Evolutionary conservation across 53 echinoderm and acorn worm species (phyloP).

Genomic region (Zoroaster sp.): DNA sequence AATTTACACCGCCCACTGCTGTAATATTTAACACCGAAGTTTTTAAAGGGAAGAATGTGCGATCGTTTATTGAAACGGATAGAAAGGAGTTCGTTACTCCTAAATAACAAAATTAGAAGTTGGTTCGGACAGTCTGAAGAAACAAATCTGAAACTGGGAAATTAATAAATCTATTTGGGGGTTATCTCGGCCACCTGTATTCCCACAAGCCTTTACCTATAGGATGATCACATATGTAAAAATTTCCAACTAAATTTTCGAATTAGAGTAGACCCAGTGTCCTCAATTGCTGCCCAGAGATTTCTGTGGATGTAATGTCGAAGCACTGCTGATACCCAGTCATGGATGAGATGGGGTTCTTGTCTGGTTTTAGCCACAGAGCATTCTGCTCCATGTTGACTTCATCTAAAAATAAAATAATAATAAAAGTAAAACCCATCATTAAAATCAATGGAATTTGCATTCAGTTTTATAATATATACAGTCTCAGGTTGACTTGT

Average conservation of each 20-base stretch:
- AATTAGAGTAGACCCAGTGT: neutral
- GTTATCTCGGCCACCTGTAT: neutral
- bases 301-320: constrained; percentile 27
- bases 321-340: constrained; percentile 34
- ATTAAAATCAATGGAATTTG: neutral
- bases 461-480: neutral
- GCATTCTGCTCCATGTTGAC: constrained; percentile 41
- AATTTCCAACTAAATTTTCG: neutral
- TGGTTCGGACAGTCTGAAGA: too few relatives aligned
- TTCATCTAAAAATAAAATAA: neutral
- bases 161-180: too few relatives aligned
- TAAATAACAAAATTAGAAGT: too few relatives aligned
- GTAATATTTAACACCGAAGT: too few relatives aligned
- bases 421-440: neutral
- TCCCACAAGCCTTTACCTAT: constrained; percentile 26
- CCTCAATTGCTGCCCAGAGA: constrained; percentile 49
- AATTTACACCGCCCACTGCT: too few relatives aligned
- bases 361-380: constrained; percentile 18
- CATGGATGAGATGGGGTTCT: constrained; percentile 26
- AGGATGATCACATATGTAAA: constrained; percentile 46
- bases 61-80: too few relatives aligned
- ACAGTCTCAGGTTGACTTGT: neutral
- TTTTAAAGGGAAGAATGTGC: too few relatives aligned
- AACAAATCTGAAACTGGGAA: too few relatives aligned
- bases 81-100: too few relatives aligned